Conservation (phyloP, 2,113 vertebrate species). For the Sinocyclocheilus maitianheensis region DNA sequence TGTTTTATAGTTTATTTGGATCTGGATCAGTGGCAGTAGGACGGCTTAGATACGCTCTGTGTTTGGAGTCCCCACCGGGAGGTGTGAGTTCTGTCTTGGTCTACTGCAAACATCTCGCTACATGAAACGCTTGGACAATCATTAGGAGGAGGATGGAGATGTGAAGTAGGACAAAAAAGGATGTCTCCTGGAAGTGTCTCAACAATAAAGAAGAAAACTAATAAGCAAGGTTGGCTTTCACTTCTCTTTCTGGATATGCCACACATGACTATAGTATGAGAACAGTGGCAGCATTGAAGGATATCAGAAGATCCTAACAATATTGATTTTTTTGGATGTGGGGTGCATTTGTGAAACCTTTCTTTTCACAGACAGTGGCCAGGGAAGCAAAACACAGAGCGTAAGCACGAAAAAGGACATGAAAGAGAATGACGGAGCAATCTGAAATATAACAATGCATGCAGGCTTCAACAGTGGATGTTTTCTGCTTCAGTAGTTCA, state of each 20-base stretch:
- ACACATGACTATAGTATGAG: not conserved
- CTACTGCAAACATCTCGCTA: slow-evolving; percentile 18
- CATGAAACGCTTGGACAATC: slow-evolving; percentile 29
- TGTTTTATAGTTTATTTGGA: slow-evolving; percentile 34
- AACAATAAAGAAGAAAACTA: not conserved
- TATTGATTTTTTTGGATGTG: slow-evolving; percentile 1
- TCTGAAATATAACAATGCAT: not conserved
- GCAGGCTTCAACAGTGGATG: not conserved
- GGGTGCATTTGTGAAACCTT: not conserved
- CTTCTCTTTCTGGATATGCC: slow-evolving; percentile 19
- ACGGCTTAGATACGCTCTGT: slow-evolving; percentile 3
- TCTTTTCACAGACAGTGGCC: not conserved
- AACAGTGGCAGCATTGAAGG: not conserved
- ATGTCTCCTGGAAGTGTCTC: slow-evolving; percentile 9
- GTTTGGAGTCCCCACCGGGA: slow-evolving; percentile 21
- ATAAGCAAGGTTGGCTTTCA: not conserved
- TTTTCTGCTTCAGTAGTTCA: not conserved
- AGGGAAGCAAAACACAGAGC: not conserved
- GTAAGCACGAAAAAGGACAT: not conserved
- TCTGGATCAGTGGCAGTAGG: slow-evolving; percentile 31
- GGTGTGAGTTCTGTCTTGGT: not conserved
- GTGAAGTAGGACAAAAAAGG: slow-evolving; percentile 2
- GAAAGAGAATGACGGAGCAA: not conserved
- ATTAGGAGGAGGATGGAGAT: slow-evolving; percentile 28
- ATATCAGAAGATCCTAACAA: not conserved